Percentiles rank a stretch among this genome's conserved stretches.
Evolutionary conservation across 2,888 invertebrate genomes (phyloP).

Genomic region (Mermis nigrescens): DNA sequence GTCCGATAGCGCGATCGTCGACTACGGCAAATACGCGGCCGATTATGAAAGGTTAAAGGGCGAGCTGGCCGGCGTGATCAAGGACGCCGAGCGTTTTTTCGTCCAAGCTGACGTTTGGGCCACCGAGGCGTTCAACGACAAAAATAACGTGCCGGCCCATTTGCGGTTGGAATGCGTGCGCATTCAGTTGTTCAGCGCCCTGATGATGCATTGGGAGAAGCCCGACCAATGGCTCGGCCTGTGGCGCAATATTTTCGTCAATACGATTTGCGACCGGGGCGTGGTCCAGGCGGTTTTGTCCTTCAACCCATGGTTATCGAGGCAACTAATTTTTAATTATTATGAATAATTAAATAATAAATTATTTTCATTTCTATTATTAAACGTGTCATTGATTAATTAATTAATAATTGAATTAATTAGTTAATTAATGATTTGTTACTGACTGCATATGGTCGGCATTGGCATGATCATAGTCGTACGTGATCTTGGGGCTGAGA

Average conservation of each 20-base stretch:
- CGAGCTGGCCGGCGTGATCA: neutral
- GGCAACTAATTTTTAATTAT: no score
- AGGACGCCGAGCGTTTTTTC: neutral
- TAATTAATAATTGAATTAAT: no score
- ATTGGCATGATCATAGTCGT: no score
- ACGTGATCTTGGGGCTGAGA: no score
- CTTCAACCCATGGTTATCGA: neutral
- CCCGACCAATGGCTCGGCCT: neutral
- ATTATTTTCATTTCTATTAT: no score
- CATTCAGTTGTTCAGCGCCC: neutral
- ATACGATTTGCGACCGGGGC: neutral
- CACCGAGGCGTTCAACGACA: conserved; percentile 3
- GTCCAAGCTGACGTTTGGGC: conserved; percentile 2
- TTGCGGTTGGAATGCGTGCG: neutral
- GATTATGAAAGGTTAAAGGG: neutral
- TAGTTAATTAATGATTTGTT: no score
- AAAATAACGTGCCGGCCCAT: neutral
- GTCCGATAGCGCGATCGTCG: neutral
- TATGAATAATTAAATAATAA: no score
- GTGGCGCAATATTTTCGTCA: neutral
- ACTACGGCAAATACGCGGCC: neutral
- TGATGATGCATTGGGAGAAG: neutral
- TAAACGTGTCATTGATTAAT: no score
- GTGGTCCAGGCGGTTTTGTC: neutral
- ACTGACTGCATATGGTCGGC: no score